These are phyloP conservation scores for Hypsopygia costalis DNA, from an alignment of 2,888 invertebrate genomes.

Conservation along the genomic window DNA sequence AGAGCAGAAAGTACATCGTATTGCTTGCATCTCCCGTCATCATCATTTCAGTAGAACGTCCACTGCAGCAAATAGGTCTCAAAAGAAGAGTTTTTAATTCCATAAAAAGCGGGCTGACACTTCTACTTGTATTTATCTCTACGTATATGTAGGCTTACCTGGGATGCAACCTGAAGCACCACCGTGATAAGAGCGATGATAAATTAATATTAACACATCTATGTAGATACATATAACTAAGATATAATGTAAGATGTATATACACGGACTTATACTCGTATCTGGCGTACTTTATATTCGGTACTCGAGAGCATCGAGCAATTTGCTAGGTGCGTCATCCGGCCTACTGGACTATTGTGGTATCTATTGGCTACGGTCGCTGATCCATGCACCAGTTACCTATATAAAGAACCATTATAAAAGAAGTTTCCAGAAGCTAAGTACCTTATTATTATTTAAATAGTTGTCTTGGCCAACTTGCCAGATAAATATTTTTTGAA, in stretches of 20 bases:
- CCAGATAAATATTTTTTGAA: too few relatives aligned
- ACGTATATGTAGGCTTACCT: background rate
- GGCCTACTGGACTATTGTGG: background rate
- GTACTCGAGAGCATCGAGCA: background rate
- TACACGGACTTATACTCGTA: background rate
- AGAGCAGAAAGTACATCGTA: too few relatives aligned
- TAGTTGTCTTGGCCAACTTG: too few relatives aligned
- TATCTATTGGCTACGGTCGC: background rate
- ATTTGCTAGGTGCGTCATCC: background rate
- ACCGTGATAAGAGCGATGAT: background rate
- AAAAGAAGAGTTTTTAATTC: too few relatives aligned
- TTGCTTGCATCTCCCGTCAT: too few relatives aligned
- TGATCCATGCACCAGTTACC: background rate
- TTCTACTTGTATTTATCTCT: too few relatives aligned
- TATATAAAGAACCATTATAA: too few relatives aligned
- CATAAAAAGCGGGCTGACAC: too few relatives aligned
- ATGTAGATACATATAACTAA: background rate
- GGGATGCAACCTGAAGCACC: background rate
- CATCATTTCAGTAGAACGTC: too few relatives aligned
- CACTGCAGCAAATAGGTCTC: too few relatives aligned
- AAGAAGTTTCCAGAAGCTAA: too few relatives aligned
- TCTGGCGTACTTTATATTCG: background rate
- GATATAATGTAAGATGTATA: background rate
- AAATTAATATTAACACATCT: background rate
- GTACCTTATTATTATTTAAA: too few relatives aligned